Evolutionary conservation across 1,140 invertebrate genomes (phyloP), one percentile per base, ranked within the genome.

Genomic region (Leptopilina clavipes): DNA sequence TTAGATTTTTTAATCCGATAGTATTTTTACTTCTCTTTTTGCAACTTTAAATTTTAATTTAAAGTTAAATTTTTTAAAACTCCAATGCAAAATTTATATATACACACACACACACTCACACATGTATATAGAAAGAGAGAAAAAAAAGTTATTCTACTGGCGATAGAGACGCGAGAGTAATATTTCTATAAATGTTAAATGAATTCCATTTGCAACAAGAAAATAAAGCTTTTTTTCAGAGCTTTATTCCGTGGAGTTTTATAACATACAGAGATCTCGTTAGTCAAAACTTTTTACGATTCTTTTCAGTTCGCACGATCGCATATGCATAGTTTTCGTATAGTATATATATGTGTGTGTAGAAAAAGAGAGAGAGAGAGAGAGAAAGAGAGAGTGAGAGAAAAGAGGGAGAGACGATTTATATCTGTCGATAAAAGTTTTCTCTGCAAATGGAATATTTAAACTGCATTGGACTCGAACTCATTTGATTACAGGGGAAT

Each of bases 361-460:
- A 31, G 1, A 31, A 2, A 31, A 5, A 31, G 1, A 31, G 1
- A 31, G 25, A 31, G 5, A 31, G 25, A 31, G 25, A 31, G 25
- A 31, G 25, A 31, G 25, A 31, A 5, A 31, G 25, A 31, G 25
- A 31, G 25, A 31, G 25, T 2, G 25, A 31, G 5, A 31, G 25
- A 31, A 5, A 31, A 5, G n/a, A 19, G 22, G n/a, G 59, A 22
- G 12, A 37, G 59, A 65, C 59, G 59, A 65, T 65, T 65, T 65
- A 65, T 65, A 65, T 65, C 59, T 65, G 59, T 37, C 25, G 25
- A 65, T 37, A 31, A 31, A 65, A 65, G 59, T 65, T 65, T 65
- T 37, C 19, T 65, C 59, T 31, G 59, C 59, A 65, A 65, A 65
- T 65, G 19, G 59, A 65, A 65, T 65, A 65, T 65, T 65, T 65